A percentile compares a stretch with the other conserved stretches of the same genome.
phyloP scores from a whole-genome alignment of 2,113 vertebrate genomes.

The Pogona vitticeps region DNA sequence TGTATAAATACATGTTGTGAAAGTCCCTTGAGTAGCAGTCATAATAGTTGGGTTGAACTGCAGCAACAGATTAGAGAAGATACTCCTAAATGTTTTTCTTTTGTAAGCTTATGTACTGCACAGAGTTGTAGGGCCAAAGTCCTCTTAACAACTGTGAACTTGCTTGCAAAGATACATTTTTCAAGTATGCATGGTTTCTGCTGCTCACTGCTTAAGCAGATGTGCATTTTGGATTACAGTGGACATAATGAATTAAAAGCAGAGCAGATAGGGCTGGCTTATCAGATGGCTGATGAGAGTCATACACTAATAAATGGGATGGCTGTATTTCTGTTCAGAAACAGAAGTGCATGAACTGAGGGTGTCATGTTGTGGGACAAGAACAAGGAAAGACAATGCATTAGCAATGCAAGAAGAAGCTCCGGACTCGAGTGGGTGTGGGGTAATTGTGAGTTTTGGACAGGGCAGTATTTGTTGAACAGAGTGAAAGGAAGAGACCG shows the following conservation, averaged over 20 bases:
- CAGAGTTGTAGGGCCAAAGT: constrained; percentile 43
- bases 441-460: neutral
- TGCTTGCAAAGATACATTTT: constrained; percentile 29
- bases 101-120: constrained; percentile 40
- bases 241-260: constrained; percentile 46
- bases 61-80: neutral
- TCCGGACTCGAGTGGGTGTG: too few species aligned
- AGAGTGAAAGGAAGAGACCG: neutral
- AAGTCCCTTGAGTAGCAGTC: neutral
- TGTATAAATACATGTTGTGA: neutral
- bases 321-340: neutral
- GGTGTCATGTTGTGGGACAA: neutral
- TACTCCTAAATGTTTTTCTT: constrained; percentile 4
- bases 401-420: neutral
- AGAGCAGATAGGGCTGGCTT: neutral
- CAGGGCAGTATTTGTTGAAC: neutral
- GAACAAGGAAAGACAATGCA: neutral
- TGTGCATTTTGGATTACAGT: neutral
- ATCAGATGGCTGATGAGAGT: neutral
- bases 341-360: too few species aligned
- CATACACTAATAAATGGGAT: neutral
- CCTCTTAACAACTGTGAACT: constrained; percentile 25
- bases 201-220: constrained; percentile 50
- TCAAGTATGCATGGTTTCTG: constrained; percentile 17
- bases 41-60: neutral